Conservation (phyloP, 2,888 invertebrate genomes). For the Pelosia muscerda region DNA sequence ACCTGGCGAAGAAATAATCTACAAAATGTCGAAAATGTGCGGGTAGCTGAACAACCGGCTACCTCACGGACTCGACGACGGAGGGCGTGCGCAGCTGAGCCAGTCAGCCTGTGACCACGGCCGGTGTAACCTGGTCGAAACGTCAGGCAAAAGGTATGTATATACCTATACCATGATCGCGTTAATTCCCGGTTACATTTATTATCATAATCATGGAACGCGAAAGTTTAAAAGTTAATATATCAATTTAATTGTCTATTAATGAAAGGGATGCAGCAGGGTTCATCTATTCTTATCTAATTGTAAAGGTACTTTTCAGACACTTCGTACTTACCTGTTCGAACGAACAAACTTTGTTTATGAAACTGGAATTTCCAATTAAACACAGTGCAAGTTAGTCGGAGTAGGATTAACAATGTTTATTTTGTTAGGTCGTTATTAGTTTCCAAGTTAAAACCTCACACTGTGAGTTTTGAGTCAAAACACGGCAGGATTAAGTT, state of each 20-base stretch:
- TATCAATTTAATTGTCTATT: conserved; percentile 10
- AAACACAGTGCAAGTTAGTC: conserved; percentile 51
- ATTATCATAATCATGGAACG: too few species aligned
- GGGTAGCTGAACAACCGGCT: too few species aligned
- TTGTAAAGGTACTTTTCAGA: conserved; percentile 24
- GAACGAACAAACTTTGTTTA: conserved; percentile 57
- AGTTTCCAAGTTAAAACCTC: conserved; percentile 45
- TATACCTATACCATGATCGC: too few species aligned
- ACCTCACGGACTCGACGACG: too few species aligned
- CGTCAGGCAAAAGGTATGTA: too few species aligned
- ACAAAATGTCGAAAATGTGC: too few species aligned
- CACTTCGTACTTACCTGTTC: conserved; percentile 47
- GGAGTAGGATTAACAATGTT: conserved; percentile 51
- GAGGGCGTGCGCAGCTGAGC: too few species aligned
- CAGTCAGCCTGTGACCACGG: too few species aligned
- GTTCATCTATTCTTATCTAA: conserved; percentile 24
- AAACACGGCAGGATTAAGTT: conserved; percentile 12
- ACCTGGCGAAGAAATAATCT: too few species aligned
- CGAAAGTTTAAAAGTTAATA: background rate
- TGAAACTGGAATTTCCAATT: conserved; percentile 56
- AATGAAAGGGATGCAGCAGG: conserved; percentile 16
- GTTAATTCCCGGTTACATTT: too few species aligned
- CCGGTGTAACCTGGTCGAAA: too few species aligned
- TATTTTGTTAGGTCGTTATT: conserved; percentile 47
- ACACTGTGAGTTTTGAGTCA: conserved; percentile 32